A percentile compares a stretch with the other conserved stretches of the same genome.
phyloP scores from a whole-genome alignment of 2,797 vertebrate species.

The Oophaga sylvatica region DNA sequence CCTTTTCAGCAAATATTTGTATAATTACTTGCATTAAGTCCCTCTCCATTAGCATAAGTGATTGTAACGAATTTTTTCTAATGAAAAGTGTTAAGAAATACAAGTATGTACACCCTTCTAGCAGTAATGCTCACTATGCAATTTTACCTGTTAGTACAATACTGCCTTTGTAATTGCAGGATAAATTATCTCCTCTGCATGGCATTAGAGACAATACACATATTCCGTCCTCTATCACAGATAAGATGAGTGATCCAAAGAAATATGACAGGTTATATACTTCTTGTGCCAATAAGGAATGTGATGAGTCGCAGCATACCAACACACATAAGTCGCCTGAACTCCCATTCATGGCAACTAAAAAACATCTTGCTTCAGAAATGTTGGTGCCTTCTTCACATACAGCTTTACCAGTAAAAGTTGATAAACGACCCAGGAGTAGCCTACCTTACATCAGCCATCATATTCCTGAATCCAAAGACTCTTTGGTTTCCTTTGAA shows the following conservation, averaged over 20 bases:
- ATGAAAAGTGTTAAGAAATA: too few species aligned
- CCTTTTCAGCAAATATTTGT: too few species aligned
- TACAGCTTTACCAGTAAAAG: conserved; percentile 36
- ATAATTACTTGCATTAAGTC: too few species aligned
- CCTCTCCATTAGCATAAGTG: too few species aligned
- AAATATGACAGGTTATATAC: background rate
- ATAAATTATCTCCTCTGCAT: background rate
- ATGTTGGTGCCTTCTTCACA: conserved; percentile 30
- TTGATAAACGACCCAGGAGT: conserved; percentile 45
- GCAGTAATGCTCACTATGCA: background rate
- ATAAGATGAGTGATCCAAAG: background rate
- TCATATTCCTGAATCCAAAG: background rate
- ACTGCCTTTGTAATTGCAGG: background rate
- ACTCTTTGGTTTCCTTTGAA: background rate
- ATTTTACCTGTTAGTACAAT: background rate
- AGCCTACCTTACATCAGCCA: background rate
- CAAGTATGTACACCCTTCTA: background rate
- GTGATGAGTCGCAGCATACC: too few species aligned
- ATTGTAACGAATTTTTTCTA: too few species aligned
- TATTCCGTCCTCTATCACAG: background rate
- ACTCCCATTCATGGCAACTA: background rate
- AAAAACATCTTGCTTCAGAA: background rate
- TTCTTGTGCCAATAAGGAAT: background rate
- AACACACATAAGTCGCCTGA: background rate
- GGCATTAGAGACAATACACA: background rate